These are phyloP conservation scores for Axinella damicornis DNA, from an alignment of 37 sponge, comb jelly and placozoan species.

Conservation along the genomic window DNA sequence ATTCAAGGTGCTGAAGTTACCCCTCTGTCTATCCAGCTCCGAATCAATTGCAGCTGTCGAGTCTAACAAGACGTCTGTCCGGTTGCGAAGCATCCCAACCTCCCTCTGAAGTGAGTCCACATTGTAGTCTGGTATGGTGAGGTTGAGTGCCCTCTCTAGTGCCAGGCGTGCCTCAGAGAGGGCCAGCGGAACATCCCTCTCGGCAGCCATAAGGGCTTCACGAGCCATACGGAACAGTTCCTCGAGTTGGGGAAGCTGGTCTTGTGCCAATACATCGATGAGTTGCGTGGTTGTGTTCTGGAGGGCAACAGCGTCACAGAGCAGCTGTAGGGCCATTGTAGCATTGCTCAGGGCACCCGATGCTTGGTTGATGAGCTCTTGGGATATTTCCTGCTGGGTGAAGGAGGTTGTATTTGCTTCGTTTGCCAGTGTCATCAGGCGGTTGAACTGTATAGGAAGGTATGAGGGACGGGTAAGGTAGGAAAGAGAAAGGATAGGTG, in stretches of 20 bases:
- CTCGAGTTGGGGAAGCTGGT: neutral
- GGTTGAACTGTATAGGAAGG: neutral
- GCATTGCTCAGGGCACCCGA: conserved; percentile 10
- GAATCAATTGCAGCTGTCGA: neutral
- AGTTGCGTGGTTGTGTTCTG: conserved; percentile 10
- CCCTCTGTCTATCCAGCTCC: neutral
- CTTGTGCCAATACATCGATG: neutral
- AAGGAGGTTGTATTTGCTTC: conserved; percentile 1
- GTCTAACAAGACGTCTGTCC: neutral
- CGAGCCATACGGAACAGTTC: neutral
- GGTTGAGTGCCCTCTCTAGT: neutral
- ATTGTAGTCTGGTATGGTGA: neutral
- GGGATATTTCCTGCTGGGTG: neutral
- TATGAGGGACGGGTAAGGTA: too few species aligned
- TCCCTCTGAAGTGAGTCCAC: neutral
- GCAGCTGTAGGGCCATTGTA: neutral
- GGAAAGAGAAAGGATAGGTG: too few species aligned
- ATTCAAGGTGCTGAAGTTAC: neutral
- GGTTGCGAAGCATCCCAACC: neutral
- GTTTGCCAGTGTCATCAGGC: neutral
- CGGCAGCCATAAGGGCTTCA: neutral
- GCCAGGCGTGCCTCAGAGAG: neutral
- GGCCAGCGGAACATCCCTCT: neutral
- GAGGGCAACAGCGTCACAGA: conserved; percentile 12
- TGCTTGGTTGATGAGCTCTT: neutral